These are phyloP conservation scores for Thereva unica DNA, from an alignment of 2,888 invertebrate genomes.

Conservation along the genomic window DNA sequence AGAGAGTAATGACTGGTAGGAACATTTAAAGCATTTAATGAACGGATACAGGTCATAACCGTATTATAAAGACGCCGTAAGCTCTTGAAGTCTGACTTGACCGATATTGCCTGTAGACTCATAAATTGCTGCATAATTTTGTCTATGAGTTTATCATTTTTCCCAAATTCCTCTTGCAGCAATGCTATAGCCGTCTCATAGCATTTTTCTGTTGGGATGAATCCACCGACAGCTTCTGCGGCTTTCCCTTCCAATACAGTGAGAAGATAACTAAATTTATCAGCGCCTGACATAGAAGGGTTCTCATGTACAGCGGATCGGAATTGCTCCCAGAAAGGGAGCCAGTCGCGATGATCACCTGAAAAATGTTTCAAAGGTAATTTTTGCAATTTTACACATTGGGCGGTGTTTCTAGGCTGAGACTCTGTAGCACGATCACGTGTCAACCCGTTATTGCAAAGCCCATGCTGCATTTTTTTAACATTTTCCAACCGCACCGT, in stretches of 20 bases:
- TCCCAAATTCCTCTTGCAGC: not conserved
- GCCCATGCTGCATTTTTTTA: not conserved
- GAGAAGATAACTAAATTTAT: slow-evolving; percentile 7
- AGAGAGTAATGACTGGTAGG: not conserved
- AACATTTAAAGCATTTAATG: not conserved
- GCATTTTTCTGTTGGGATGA: not conserved
- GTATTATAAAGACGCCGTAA: slow-evolving; percentile 3
- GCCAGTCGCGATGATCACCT: not conserved
- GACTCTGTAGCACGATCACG: not conserved
- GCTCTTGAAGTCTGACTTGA: not conserved
- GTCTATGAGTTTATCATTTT: slow-evolving; percentile 2
- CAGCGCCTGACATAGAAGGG: not conserved
- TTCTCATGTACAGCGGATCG: slow-evolving; percentile 1
- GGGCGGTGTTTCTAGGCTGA: not conserved
- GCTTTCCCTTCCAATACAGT: not conserved
- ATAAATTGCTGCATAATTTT: not conserved
- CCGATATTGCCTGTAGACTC: not conserved
- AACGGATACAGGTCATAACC: not conserved
- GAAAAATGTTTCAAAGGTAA: not conserved
- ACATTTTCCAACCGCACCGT: not conserved
- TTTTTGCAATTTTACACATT: not conserved
- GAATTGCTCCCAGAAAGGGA: slow-evolving; percentile 18
- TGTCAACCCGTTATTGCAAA: too few species aligned
- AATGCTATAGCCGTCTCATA: too few species aligned
- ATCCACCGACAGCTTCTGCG: not conserved